phyloP scores from a whole-genome alignment of 1,140 invertebrate species.

The Propsilocerus akamusi region DNA sequence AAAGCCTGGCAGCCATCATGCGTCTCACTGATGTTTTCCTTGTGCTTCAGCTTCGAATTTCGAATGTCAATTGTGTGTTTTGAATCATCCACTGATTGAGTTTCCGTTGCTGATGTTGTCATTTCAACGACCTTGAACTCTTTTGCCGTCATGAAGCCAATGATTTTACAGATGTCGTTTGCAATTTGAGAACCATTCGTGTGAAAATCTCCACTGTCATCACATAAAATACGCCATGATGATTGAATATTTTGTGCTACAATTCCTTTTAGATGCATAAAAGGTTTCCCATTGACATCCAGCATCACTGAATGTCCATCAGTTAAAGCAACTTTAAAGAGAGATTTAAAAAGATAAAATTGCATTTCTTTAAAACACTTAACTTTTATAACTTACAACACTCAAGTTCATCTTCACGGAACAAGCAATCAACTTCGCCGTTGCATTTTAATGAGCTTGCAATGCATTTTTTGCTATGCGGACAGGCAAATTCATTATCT shows the following conservation, averaged over 20 bases:
- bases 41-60: too few species aligned
- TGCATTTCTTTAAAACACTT: conserved; percentile 5
- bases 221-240: conserved; percentile 39
- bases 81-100: not conserved
- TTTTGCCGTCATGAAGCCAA: not conserved
- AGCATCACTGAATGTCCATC: conserved; percentile 34
- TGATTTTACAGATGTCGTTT: conserved; percentile 8
- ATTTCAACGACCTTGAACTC: not conserved
- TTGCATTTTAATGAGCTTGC: conserved; percentile 37
- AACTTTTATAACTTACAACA: conserved; percentile 33
- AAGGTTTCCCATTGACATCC: conserved; percentile 34
- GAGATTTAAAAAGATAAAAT: conserved; percentile 7
- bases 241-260: conserved; percentile 32
- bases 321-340: conserved; percentile 37
- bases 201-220: conserved; percentile 21
- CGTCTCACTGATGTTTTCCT: not conserved
- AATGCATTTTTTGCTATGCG: conserved; percentile 31
- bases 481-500: conserved; percentile 15
- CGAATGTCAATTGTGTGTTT: not conserved
- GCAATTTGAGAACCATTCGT: conserved; percentile 14
- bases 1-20: not conserved
- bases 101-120: too few species aligned
- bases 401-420: conserved; percentile 51
- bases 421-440: conserved; percentile 33
- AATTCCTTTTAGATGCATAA: conserved; percentile 34